Percentiles rank a stretch among this genome's conserved stretches.
These are phyloP conservation scores for Cephus spinipes DNA, from an alignment of 2,888 invertebrate species.

Conservation along the genomic window DNA sequence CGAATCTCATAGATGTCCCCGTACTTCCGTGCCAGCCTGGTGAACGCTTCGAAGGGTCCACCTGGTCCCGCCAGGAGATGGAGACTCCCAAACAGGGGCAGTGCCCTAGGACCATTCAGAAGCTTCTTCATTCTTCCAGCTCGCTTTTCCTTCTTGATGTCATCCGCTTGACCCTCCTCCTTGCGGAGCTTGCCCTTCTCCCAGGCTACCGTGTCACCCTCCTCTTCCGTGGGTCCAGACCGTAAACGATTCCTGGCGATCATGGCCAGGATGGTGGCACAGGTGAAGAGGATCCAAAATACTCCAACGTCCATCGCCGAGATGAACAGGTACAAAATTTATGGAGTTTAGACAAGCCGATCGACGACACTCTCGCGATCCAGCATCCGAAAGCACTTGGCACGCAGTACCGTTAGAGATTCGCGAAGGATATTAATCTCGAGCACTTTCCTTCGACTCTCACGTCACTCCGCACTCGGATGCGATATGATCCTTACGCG, in stretches of 20 bases:
- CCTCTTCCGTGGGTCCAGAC: neutral
- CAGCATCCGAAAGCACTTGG: slow-evolving; percentile 5
- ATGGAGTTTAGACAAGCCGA: neutral
- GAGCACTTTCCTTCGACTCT: neutral
- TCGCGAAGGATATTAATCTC: neutral
- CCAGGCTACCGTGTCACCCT: slow-evolving; percentile 11
- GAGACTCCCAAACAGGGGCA: slow-evolving; percentile 79
- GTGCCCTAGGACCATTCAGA: slow-evolving; percentile 52
- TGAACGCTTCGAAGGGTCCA: slow-evolving; percentile 80
- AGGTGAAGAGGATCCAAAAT: slow-evolving; percentile 28
- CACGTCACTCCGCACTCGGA: neutral
- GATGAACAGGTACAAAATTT: neutral
- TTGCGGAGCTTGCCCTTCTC: neutral
- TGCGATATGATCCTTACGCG: neutral
- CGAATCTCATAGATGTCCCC: slow-evolving; percentile 80
- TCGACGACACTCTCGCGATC: neutral
- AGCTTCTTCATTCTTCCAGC: slow-evolving; percentile 13
- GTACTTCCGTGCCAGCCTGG: slow-evolving; percentile 75
- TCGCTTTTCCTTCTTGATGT: slow-evolving; percentile 12
- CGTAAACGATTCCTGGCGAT: slow-evolving; percentile 10
- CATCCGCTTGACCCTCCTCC: neutral
- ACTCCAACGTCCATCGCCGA: slow-evolving; percentile 20
- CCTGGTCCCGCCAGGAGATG: slow-evolving; percentile 74
- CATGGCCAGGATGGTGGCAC: slow-evolving; percentile 25
- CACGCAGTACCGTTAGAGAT: slow-evolving; percentile 2